Evolutionary conservation across 2,888 invertebrate genomes (phyloP).

Genomic region (Lysandra coridon): DNA sequence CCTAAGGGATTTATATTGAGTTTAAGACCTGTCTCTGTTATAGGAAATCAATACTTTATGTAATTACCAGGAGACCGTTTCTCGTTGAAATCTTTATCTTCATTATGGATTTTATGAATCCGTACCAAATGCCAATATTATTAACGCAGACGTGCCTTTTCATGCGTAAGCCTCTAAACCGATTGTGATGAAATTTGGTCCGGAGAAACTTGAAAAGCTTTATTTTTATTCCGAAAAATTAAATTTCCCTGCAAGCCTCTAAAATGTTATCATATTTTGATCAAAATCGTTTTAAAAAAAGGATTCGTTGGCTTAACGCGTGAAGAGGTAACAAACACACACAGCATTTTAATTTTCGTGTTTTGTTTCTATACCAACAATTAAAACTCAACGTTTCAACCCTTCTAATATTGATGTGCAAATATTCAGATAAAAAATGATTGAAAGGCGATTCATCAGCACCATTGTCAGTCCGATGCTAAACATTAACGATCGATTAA

Average conservation of each 20-base stretch:
- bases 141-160: too few species aligned
- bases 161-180: too few species aligned
- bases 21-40: constrained; percentile 18
- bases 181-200: too few species aligned
- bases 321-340: too few species aligned
- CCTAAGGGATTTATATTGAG: constrained; percentile 22
- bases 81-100: neutral
- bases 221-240: too few species aligned
- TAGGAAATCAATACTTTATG: constrained; percentile 22
- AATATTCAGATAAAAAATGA: constrained; percentile 6
- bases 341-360: neutral
- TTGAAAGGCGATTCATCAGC: neutral
- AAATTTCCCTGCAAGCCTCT: too few species aligned
- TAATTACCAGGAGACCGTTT: neutral
- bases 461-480: neutral
- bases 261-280: too few species aligned
- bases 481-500: neutral
- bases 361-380: neutral
- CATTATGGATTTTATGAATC: neutral
- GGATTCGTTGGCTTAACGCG: too few species aligned
- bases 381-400: neutral
- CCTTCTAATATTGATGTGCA: neutral
- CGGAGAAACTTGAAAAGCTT: too few species aligned
- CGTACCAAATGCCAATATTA: too few species aligned
- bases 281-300: too few species aligned